A percentile compares a stretch with the other conserved stretches of the same genome.
These are phyloP conservation scores for Doryteuthis pealeii DNA, from an alignment of 1,140 invertebrate species.

Conservation along the genomic window DNA sequence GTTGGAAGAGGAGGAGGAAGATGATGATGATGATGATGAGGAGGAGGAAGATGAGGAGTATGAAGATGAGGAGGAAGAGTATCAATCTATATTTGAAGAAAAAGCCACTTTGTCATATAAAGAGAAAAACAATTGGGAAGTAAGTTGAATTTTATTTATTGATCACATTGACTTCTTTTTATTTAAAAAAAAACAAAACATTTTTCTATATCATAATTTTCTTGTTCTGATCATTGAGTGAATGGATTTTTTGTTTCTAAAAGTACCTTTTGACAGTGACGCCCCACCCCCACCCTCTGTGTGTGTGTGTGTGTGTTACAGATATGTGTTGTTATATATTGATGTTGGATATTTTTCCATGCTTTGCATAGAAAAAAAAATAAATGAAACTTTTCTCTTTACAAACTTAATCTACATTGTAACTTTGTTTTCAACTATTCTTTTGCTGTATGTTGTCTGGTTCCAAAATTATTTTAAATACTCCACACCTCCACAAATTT, in stretches of 20 bases:
- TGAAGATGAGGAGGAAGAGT: slow-evolving; percentile 32
- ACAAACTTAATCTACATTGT: too few relatives aligned
- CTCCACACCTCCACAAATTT: too few relatives aligned
- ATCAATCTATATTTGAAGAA: slow-evolving; percentile 57
- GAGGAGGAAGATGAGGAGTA: slow-evolving; percentile 56
- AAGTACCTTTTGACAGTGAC: neutral
- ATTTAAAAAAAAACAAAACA: neutral
- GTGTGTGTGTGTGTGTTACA: too few relatives aligned
- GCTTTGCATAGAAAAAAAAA: too few relatives aligned
- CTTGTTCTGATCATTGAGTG: neutral
- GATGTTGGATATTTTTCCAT: too few relatives aligned
- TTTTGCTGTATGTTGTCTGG: too few relatives aligned
- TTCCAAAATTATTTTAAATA: too few relatives aligned
- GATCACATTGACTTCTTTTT: neutral
- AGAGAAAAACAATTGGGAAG: slow-evolving; percentile 29
- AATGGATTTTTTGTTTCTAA: neutral
- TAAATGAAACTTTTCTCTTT: too few relatives aligned
- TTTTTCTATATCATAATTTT: neutral
- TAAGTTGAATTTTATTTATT: slow-evolving; percentile 14
- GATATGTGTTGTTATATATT: too few relatives aligned
- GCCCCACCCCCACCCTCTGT: neutral
- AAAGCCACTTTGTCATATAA: slow-evolving; percentile 41
- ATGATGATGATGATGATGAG: slow-evolving; percentile 43
- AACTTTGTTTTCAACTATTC: too few relatives aligned
- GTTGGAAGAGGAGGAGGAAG: slow-evolving; percentile 56